Evolutionary conservation across 2,888 invertebrate genomes (phyloP).

Genomic region (Ophioninae sp.): DNA sequence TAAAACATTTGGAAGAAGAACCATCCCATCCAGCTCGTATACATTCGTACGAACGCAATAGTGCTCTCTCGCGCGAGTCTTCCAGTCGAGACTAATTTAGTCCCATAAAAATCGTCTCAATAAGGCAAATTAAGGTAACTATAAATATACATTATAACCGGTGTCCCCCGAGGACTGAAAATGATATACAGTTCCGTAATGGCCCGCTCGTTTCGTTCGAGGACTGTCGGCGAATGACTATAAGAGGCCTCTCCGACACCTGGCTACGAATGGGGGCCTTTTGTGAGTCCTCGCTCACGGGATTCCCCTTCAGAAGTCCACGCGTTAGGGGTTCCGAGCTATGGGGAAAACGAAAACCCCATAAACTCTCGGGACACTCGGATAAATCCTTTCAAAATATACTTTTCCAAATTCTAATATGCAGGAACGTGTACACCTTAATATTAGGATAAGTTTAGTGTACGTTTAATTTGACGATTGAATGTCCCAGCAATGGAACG

Average conservation of each 20-base stretch:
- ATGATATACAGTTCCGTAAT: constrained; percentile 80
- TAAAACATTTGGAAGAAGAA: constrained; percentile 9
- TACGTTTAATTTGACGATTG: background rate
- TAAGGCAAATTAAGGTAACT: constrained; percentile 76
- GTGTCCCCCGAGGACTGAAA: constrained; percentile 70
- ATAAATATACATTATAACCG: constrained; percentile 73
- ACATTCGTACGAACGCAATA: background rate
- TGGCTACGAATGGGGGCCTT: constrained; percentile 72
- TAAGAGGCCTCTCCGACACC: constrained; percentile 72
- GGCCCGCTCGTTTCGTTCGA: constrained; percentile 68
- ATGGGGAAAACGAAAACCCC: constrained; percentile 64
- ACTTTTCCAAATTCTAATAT: constrained; percentile 67
- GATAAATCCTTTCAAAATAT: constrained; percentile 78
- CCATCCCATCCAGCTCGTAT: background rate
- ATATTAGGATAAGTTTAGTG: background rate
- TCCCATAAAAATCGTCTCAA: constrained; percentile 75
- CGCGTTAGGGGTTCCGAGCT: constrained; percentile 49
- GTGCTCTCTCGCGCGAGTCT: constrained; percentile 17
- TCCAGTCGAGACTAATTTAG: constrained; percentile 70
- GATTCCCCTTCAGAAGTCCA: constrained; percentile 66
- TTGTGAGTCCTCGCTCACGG: constrained; percentile 68
- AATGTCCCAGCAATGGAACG: background rate
- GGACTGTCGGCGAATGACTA: constrained; percentile 64
- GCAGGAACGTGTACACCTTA: background rate
- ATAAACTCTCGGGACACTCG: constrained; percentile 75